phyloP scores from a whole-genome alignment of 2,888 invertebrate species.

The Hymenopus coronatus region DNA sequence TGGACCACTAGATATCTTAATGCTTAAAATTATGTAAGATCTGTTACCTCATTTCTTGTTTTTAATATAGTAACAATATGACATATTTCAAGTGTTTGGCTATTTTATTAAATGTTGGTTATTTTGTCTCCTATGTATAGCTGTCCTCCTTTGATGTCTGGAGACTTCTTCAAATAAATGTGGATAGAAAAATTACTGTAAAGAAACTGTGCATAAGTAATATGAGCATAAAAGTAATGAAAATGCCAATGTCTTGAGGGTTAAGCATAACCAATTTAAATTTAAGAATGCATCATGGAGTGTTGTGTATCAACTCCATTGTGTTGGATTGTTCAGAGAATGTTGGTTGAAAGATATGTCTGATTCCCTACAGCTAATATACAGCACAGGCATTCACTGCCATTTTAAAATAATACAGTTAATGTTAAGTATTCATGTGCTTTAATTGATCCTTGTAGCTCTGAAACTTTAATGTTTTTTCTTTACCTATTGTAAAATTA shows the following conservation, averaged over 20 bases:
- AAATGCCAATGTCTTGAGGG: neutral
- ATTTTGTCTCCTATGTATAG: neutral
- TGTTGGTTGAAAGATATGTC: neutral
- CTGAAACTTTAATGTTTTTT: neutral
- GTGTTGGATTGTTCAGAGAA: neutral
- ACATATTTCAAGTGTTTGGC: neutral
- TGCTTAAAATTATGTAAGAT: neutral
- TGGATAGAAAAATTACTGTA: neutral
- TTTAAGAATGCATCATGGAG: neutral
- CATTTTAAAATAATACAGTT: neutral
- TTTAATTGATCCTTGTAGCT: neutral
- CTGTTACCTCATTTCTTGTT: neutral
- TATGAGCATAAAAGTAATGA: neutral
- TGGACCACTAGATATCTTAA: neutral
- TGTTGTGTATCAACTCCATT: neutral
- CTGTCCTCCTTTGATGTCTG: neutral
- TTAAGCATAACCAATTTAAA: neutral
- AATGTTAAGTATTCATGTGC: neutral
- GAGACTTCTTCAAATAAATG: neutral
- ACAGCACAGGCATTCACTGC: neutral
- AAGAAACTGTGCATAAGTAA: neutral
- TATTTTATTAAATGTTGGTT: neutral
- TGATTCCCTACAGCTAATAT: neutral
- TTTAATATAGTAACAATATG: neutral
- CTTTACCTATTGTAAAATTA: neutral